Conservation (phyloP, 1,140 invertebrate genomes). For the Cryptotermes secundus region DNA sequence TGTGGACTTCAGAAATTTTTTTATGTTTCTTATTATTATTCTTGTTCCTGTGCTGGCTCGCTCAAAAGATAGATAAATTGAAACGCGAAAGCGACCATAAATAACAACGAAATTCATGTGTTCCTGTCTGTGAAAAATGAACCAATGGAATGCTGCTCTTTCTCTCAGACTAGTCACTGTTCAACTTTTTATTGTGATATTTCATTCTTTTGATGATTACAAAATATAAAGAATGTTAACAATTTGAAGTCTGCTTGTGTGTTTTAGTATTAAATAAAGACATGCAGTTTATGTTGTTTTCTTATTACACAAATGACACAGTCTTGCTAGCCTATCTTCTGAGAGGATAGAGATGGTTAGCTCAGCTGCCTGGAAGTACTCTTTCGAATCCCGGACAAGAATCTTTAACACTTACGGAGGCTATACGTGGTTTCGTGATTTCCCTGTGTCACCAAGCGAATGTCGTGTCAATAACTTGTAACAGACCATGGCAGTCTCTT, state of each 20-base stretch:
- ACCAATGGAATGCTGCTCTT: slow-evolving; percentile 4
- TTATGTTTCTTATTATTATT: slow-evolving; percentile 20
- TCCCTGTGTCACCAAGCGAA: no score
- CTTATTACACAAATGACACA: neutral
- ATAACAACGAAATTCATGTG: slow-evolving; percentile 19
- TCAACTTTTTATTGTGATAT: slow-evolving; percentile 7
- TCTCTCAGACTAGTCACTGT: neutral
- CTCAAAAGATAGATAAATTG: slow-evolving; percentile 20
- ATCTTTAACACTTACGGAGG: no score
- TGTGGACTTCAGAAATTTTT: slow-evolving; percentile 16
- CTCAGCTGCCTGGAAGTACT: no score
- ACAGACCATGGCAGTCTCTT: no score
- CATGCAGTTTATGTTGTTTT: neutral
- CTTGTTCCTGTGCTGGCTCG: slow-evolving; percentile 3
- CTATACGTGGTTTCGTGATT: no score
- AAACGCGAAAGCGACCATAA: slow-evolving; percentile 13
- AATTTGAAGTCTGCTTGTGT: neutral
- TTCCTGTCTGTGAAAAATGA: slow-evolving; percentile 19
- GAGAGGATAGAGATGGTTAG: no score
- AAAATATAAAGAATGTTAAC: slow-evolving; percentile 16
- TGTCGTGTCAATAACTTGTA: no score
- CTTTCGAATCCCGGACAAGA: no score
- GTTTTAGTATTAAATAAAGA: slow-evolving; percentile 19
- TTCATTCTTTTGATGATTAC: slow-evolving; percentile 12
- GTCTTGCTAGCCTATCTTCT: no score